Evolutionary conservation across 2,797 vertebrate species (phyloP), one percentile per base, ranked within the genome.

Genomic region (Hydrolagus colliei): DNA sequence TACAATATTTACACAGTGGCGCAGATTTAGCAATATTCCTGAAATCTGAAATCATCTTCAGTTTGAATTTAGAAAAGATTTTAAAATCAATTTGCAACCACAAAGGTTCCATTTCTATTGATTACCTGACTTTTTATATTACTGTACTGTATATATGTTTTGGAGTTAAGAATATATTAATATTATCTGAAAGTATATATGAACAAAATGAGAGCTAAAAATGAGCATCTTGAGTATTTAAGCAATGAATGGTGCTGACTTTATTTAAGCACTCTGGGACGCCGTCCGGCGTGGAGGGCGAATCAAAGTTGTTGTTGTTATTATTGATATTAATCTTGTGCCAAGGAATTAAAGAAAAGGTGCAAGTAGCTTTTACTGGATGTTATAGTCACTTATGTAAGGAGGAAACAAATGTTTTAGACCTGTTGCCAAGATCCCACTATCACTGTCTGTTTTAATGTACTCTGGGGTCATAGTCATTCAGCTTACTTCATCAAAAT

Each of bases 381-480:
- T 52, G 75, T 77, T 77, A 77, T 16, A 77, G 77, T 80, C 65
- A 71, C 79, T 84, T 68, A 84, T 52, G 79, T 84, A 84, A 52
- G 18, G 63, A 63, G 41, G 41, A 9, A 82, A 10, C 63, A 68
- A 32, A 82, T 14, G 63, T 63, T 63, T 79, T 62, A 79, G 61
- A 65, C 20, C 6, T n/a, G 63, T 16, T 32, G 77, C 77, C n/a
- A 79, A 62, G 59, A 16, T 62, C 61, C 22, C 32, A 59, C 61
- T 79, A 62, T 32, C 77, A 79, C 22, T 63, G 63, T 79, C 61
- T 79, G 61, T 63, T 79, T 79, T 79, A 76, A 41, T 76, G 16
- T 79, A 14, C 59, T 14, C 12, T 63, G 62, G 61, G 61, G 61
- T 27, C 77, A 27, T 65, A 65, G 61, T 20, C 77, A 65, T 79